These are phyloP conservation scores for Phrynosoma blainvillii DNA, from an alignment of 2,113 vertebrate genomes.

Conservation along the genomic window DNA sequence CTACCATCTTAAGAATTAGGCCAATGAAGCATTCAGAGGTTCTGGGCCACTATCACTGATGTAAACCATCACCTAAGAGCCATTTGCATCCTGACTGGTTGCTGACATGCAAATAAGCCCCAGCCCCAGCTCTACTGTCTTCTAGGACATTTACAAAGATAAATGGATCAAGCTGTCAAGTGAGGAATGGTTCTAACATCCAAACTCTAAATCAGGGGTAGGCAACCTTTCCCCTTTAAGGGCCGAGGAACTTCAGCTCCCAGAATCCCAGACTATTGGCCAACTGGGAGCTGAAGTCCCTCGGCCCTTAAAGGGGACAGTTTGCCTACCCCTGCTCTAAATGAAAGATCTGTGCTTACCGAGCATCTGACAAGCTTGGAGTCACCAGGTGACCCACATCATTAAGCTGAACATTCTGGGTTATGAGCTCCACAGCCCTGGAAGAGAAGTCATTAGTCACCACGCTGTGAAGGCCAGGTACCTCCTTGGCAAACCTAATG, in stretches of 20 bases:
- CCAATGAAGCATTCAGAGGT: neutral
- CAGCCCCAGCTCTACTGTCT: neutral
- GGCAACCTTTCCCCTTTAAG: too few species aligned
- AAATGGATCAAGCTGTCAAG: neutral
- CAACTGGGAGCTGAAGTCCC: too few species aligned
- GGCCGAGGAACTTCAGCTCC: too few species aligned
- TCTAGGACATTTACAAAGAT: neutral
- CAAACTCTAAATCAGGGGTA: neutral
- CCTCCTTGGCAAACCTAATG: slow-evolving; percentile 89
- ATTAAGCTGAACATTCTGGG: slow-evolving; percentile 83
- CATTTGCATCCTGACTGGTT: neutral
- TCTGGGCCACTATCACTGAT: neutral
- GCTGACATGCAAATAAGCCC: neutral
- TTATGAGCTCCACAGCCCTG: slow-evolving; percentile 83
- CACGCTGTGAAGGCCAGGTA: slow-evolving; percentile 85
- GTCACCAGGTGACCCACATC: slow-evolving; percentile 80
- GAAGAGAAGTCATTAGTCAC: slow-evolving; percentile 89
- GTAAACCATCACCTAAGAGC: neutral
- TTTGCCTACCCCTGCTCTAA: too few species aligned
- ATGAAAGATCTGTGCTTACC: slow-evolving; percentile 69
- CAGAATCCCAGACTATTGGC: too few species aligned
- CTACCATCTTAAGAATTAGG: neutral
- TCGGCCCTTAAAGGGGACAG: too few species aligned
- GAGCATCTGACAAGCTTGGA: slow-evolving; percentile 86
- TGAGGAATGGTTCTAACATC: neutral